Conservation (phyloP, 64 coral and sea anemone species). For the Montipora foliosa region DNA sequence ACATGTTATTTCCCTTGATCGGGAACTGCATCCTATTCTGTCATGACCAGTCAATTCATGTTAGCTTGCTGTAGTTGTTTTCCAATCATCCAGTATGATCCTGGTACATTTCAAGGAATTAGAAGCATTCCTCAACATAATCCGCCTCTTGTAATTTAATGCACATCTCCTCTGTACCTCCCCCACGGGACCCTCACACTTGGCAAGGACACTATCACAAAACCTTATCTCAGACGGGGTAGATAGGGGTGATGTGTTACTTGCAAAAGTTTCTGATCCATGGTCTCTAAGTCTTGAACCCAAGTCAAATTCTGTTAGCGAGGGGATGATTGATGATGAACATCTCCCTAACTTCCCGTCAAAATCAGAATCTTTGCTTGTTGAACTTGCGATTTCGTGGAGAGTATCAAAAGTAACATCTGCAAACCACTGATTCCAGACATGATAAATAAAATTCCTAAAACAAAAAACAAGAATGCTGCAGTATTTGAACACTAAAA, state of each 20-base stretch:
- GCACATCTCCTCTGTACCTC: conserved; percentile 34
- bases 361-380: neutral
- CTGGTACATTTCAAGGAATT: neutral
- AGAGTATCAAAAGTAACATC: conserved; percentile 15
- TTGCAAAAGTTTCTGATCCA: neutral
- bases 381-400: neutral
- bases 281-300: neutral
- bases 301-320: conserved; percentile 6
- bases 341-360: neutral
- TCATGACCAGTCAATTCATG: too few species aligned
- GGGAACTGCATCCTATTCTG: too few species aligned
- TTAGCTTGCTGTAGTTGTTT: neutral
- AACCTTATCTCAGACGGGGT: conserved; percentile 19
- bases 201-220: conserved; percentile 6
- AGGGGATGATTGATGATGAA: conserved; percentile 11
- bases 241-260: conserved; percentile 5
- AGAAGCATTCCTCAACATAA: neutral
- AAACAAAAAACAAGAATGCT: neutral
- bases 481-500: too few species aligned
- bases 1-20: too few species aligned
- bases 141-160: conserved; percentile 24
- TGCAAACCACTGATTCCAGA: conserved; percentile 51
- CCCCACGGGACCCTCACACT: neutral
- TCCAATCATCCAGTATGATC: too few species aligned
- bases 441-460: conserved; percentile 61